Percentiles rank a stretch among this genome's conserved stretches.
phyloP scores from a whole-genome alignment of 1,140 invertebrate genomes.

The Ips typographus region DNA sequence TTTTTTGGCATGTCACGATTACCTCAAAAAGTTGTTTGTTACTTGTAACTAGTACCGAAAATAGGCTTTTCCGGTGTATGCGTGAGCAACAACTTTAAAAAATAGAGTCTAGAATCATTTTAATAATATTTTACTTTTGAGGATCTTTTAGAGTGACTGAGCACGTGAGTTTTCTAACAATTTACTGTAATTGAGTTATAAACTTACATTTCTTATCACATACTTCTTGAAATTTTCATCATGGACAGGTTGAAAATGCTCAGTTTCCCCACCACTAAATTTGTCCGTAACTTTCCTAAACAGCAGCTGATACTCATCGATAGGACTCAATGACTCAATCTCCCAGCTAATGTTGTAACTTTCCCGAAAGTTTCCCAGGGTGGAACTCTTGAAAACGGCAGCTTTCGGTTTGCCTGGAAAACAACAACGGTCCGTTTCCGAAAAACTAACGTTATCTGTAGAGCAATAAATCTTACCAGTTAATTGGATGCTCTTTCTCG shows the following conservation, averaged over 20 bases:
- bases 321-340: constrained; percentile 64
- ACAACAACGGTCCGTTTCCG: not conserved
- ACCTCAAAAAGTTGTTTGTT: no score
- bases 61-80: no score
- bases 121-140: no score
- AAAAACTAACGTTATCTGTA: constrained; percentile 20
- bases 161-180: no score
- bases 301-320: constrained; percentile 65
- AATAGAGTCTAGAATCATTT: no score
- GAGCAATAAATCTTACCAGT: constrained; percentile 55
- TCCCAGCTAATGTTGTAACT: constrained; percentile 70
- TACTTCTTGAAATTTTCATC: constrained; percentile 50
- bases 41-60: no score
- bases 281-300: constrained; percentile 62
- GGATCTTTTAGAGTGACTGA: no score
- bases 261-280: constrained; percentile 53
- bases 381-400: constrained; percentile 63
- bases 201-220: constrained; percentile 11
- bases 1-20: no score
- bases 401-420: constrained; percentile 59
- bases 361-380: constrained; percentile 61
- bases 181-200: not conserved
- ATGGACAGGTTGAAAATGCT: constrained; percentile 52
- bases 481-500: constrained; percentile 63
- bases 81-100: no score